These are phyloP conservation scores for Meloidogyne exigua DNA, from an alignment of 1,140 invertebrate species.

Conservation along the genomic window DNA sequence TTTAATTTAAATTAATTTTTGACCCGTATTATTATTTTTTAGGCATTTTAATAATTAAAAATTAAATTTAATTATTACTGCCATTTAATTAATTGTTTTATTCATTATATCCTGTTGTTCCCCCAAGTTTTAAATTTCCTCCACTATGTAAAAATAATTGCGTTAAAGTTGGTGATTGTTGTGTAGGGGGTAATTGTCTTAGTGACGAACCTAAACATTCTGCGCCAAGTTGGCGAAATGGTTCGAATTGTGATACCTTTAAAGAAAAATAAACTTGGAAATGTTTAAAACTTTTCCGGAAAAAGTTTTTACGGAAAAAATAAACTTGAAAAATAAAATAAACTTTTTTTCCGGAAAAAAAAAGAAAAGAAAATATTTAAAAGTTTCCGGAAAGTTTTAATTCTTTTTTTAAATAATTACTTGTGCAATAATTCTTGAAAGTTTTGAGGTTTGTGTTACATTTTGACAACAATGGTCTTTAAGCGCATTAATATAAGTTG, in stretches of 20 bases:
- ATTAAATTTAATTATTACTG: no score
- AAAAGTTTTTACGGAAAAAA: neutral
- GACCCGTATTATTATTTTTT: no score
- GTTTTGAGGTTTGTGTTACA: slow-evolving; percentile 45
- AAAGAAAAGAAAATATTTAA: no score
- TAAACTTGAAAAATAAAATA: neutral
- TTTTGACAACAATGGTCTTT: slow-evolving; percentile 60
- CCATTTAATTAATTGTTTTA: no score
- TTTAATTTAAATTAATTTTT: no score
- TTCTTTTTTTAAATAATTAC: slow-evolving; percentile 36
- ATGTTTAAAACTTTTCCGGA: neutral
- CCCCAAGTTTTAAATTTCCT: slow-evolving; percentile 14
- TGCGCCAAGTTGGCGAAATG: slow-evolving; percentile 11
- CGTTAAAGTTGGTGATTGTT: slow-evolving; percentile 5
- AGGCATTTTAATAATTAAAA: no score
- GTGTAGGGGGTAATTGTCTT: neutral
- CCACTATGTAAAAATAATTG: slow-evolving; percentile 22
- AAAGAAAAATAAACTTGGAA: neutral
- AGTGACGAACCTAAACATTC: slow-evolving; percentile 8
- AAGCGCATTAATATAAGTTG: slow-evolving; percentile 60
- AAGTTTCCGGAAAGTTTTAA: neutral
- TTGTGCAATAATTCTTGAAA: slow-evolving; percentile 58
- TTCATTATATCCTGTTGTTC: neutral
- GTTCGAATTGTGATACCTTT: slow-evolving; percentile 16
- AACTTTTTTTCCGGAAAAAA: no score